These are phyloP conservation scores for Acanthurus lineatus DNA, from an alignment of 2,797 vertebrate genomes.

Conservation along the genomic window DNA sequence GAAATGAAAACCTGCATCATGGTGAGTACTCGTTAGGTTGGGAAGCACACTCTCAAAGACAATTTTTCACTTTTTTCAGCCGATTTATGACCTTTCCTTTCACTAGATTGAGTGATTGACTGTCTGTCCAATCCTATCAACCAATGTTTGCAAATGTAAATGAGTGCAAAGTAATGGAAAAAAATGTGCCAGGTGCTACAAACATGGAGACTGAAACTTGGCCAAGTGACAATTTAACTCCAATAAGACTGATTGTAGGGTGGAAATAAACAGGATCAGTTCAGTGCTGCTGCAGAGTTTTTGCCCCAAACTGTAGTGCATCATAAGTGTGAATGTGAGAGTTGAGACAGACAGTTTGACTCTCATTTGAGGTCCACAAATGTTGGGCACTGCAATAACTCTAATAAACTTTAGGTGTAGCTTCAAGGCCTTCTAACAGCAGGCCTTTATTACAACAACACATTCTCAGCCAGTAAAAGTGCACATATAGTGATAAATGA, in stretches of 20 bases:
- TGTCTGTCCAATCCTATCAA: conserved; percentile 36
- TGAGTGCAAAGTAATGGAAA: conserved; percentile 18
- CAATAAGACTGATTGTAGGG: not conserved
- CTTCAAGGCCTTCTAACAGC: not conserved
- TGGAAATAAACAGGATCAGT: not conserved
- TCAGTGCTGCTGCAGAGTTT: not conserved
- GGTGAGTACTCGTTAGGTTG: not conserved
- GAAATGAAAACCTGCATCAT: conserved; percentile 15
- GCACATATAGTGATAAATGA: not conserved
- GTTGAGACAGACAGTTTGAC: not conserved
- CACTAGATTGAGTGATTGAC: conserved; percentile 43
- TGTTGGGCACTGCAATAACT: not conserved
- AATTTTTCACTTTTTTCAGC: conserved; percentile 33
- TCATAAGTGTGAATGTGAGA: not conserved
- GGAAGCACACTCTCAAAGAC: not conserved
- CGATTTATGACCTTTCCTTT: conserved; percentile 49
- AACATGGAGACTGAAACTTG: not conserved
- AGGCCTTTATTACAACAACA: not conserved
- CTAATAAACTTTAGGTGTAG: not conserved
- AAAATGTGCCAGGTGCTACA: conserved; percentile 19
- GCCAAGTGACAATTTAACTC: not conserved
- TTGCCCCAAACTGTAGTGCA: not conserved
- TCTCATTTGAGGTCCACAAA: not conserved
- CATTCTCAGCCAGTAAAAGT: not conserved
- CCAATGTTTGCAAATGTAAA: conserved; percentile 42